phyloP scores from a whole-genome alignment of 2,113 vertebrate genomes.

The Pao palembangensis region DNA sequence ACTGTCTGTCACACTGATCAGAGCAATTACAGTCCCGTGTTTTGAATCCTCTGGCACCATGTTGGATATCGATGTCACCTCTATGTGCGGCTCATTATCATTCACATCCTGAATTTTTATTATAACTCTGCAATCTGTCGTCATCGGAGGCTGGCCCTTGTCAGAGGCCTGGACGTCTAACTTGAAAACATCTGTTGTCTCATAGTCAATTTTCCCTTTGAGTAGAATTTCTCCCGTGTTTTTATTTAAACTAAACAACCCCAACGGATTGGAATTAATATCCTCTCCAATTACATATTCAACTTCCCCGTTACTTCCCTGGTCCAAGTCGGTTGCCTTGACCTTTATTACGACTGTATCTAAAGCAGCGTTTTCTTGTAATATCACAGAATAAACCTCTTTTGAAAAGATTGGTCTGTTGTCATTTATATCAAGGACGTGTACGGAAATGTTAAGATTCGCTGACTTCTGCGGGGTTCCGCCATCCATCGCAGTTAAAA shows the following conservation, averaged over 20 bases:
- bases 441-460: slow-evolving; percentile 44
- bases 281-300: slow-evolving; percentile 58
- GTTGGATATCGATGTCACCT: slow-evolving; percentile 44
- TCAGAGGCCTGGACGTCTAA: slow-evolving; percentile 68
- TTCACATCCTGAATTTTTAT: slow-evolving; percentile 40
- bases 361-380: slow-evolving; percentile 33
- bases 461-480: slow-evolving; percentile 64
- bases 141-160: slow-evolving; percentile 13
- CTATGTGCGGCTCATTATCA: slow-evolving; percentile 49
- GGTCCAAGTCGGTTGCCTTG: slow-evolving; percentile 68
- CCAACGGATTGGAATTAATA: slow-evolving; percentile 20
- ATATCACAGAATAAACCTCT: slow-evolving; percentile 32
- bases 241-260: slow-evolving; percentile 44
- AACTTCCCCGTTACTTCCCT: slow-evolving; percentile 61
- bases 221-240: slow-evolving; percentile 59
- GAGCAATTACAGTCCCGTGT: slow-evolving; percentile 41
- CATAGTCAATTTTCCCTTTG: slow-evolving; percentile 56
- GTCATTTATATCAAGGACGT: slow-evolving; percentile 68
- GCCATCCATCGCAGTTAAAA: slow-evolving; percentile 65
- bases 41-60: slow-evolving; percentile 35
- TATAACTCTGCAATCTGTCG: slow-evolving; percentile 25
- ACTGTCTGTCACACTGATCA: slow-evolving; percentile 41
- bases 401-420: slow-evolving; percentile 62
- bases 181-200: slow-evolving; percentile 56
- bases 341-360: slow-evolving; percentile 57